Base-by-base conservation (phyloP, 30 jellyfish, hydroid and myxozoan genomes). In the Hydra vulgaris region DNA sequence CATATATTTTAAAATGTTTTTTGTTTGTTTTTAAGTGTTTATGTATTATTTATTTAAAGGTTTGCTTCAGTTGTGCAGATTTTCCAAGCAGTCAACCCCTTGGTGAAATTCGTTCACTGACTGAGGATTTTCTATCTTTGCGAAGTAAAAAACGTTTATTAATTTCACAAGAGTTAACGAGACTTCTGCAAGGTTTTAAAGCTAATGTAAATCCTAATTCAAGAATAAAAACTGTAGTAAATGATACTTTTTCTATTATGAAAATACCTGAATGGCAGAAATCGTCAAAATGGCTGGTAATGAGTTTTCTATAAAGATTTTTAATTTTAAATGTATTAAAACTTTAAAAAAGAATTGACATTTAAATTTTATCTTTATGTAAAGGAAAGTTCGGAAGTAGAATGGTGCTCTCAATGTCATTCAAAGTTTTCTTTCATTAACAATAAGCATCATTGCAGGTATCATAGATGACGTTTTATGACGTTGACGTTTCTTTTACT, bases 241-340 rank as follows among this genome's bases (percentile, higher is more conserved):
- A 79, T 55, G 95, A 86, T n/a, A 82, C 96, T 23, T 7, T 88
- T 12, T 89, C 97, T 0, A 70, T 70, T 26, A 75, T 90, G 54
- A 90, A 90, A 80, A 94, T 90, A 21, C 97, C 97, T 17, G 74
- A 70, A 26, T 90, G 97, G 97, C 97, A 90, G 70, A 90, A 79
- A 74, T 82, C 96, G 18, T 71, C 71, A 70, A 90, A 86, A 56
- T 90, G 97, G 97, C 88, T 90, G 87, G 97, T 90, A 83, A n/a
- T 89, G 15, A 66, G 8, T 24, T n/a, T 54, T 27, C n/a, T n/a
- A n/a, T n/a, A n/a, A n/a, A n/a, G n/a, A n/a, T 8, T 23, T 23
- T 8, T 24, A 21, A 19, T 54, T 1, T 74, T 73, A 19, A 73
- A 3, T 73, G 52, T 5, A 81, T 7, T 52, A 18, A 4, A 3